phyloP scores from a whole-genome alignment of 2,113 vertebrate species.

The Taurulus bubalis region DNA sequence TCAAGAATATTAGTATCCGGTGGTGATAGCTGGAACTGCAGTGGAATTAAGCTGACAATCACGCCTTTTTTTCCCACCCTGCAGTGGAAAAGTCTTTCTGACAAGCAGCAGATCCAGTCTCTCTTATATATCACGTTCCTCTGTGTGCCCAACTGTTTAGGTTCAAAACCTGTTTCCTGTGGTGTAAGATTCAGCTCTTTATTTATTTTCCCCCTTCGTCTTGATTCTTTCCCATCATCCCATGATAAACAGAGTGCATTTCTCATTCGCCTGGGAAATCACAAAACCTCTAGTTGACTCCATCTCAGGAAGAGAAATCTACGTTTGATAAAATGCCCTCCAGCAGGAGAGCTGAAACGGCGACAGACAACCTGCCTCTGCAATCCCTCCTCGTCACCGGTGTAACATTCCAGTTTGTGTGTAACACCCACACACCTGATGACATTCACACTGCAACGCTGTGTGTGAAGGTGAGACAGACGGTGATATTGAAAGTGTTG shows the following conservation, averaged over 20 bases:
- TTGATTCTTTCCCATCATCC: conserved; percentile 75
- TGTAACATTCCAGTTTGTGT: conserved; percentile 29
- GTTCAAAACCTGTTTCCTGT: conserved; percentile 79
- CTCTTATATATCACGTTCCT: conserved; percentile 48
- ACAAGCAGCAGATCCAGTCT: conserved; percentile 52
- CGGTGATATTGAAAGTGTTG: background rate
- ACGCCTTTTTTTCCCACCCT: conserved; percentile 10
- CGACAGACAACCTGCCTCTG: conserved; percentile 62
- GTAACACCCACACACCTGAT: conserved; percentile 1
- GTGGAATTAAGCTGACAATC: background rate
- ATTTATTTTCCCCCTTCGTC: conserved; percentile 79
- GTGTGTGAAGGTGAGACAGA: background rate
- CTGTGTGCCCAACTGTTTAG: conserved; percentile 67
- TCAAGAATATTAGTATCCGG: conserved; percentile 23
- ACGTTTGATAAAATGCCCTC: conserved; percentile 68
- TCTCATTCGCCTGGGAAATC: conserved; percentile 75
- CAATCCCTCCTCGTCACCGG: conserved; percentile 16
- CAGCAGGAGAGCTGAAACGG: conserved; percentile 40
- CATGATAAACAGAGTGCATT: conserved; percentile 76
- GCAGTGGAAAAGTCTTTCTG: conserved; percentile 36
- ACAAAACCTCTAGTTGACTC: conserved; percentile 72
- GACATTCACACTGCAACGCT: conserved; percentile 14
- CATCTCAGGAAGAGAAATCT: conserved; percentile 70
- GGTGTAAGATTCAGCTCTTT: conserved; percentile 69
- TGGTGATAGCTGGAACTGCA: conserved; percentile 50